Evolutionary conservation across 2,113 vertebrate species (phyloP), one percentile per base, ranked within the genome.

Genomic region (Nipponia nippon): DNA sequence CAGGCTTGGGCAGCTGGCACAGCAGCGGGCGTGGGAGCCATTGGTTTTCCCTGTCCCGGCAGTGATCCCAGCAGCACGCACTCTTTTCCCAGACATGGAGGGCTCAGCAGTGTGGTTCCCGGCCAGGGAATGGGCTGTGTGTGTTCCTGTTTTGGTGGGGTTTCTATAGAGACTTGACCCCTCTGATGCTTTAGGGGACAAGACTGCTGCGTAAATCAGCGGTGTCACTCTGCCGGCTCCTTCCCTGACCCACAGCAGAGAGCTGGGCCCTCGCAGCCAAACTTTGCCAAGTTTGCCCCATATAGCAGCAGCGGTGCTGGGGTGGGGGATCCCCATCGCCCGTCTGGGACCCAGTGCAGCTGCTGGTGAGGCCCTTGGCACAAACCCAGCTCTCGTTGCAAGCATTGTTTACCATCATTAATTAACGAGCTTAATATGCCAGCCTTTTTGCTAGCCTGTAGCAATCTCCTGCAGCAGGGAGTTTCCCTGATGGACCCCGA

Each of bases 81-180:
- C 44, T 40, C 32, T 32, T 83, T 95, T 96, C 95, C 82, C 95
- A 93, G 92, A 53, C 90, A 26, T 5, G 0, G 19, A 46, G 50
- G 46, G 63, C 59, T 66, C 2, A 0, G 40, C 36, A 61, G 36
- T 1, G 0, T 3, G 1, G 40, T 55, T 85, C 66, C 72, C 0
- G 27, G 13, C 19, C 1, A 3, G 25, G 61, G 27, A 87, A 56
- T 3, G 25, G 44, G 34, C 32, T 78, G 3, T 22, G 38, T 65
- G 36, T 92, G 53, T 73, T 66, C 3, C 0, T 97, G 85, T 97
- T 95, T 77, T 84, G 71, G 17, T 1, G 10, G 17, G 10, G 92
- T 93, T 94, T 90, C 96, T 20, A 50, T 87, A 21, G 96, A 70
- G 85, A 86, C 11, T 2, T 80, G 93, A 83, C 92, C 95, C 62